Conservation (phyloP, 2,888 invertebrate genomes). For the Dolomedes plantarius region DNA sequence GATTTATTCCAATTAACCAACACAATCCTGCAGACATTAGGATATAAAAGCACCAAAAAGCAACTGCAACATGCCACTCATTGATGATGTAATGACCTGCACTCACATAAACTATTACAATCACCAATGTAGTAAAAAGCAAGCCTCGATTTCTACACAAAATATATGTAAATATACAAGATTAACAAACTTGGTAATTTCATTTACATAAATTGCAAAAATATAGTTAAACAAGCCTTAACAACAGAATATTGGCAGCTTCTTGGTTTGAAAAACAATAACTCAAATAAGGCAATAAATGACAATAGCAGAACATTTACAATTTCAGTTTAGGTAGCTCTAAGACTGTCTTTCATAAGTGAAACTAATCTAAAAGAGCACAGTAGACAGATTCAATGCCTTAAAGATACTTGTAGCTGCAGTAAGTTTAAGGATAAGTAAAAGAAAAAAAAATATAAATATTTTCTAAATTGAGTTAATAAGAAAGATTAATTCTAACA, state of each 20-base stretch:
- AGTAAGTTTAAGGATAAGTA: too few relatives aligned
- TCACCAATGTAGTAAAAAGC: constrained; percentile 13
- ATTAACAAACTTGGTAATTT: constrained; percentile 38
- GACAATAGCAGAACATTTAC: not conserved
- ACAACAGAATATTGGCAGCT: constrained; percentile 41
- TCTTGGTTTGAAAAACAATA: constrained; percentile 22
- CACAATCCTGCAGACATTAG: constrained; percentile 18
- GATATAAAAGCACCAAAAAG: constrained; percentile 29
- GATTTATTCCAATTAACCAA: constrained; percentile 10
- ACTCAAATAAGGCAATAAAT: constrained; percentile 18
- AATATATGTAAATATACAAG: constrained; percentile 64
- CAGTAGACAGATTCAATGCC: too few relatives aligned
- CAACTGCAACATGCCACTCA: constrained; percentile 22
- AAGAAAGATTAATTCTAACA: too few relatives aligned
- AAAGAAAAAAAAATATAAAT: too few relatives aligned
- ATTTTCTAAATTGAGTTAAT: too few relatives aligned
- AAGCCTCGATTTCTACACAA: constrained; percentile 53
- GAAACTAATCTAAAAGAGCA: not conserved
- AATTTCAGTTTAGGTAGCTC: not conserved
- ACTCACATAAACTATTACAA: constrained; percentile 18
- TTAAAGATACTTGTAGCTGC: too few relatives aligned
- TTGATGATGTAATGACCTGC: constrained; percentile 13
- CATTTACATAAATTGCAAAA: constrained; percentile 63
- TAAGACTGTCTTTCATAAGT: not conserved
- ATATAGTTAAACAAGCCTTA: constrained; percentile 61